Conservation (phyloP, 2,113 vertebrate species). For the Aspiorhynchus laticeps region DNA sequence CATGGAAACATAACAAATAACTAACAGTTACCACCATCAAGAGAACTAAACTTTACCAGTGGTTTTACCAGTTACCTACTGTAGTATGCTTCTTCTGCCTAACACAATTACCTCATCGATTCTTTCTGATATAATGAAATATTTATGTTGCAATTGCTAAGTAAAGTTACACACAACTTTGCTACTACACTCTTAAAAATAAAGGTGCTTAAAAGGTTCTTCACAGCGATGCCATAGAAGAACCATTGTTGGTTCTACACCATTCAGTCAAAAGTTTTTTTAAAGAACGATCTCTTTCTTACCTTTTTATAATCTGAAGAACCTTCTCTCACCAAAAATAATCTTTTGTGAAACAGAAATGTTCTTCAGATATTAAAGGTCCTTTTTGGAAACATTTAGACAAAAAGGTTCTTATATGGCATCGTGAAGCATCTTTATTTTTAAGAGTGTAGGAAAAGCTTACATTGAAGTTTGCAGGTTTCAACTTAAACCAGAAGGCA, state of each 20-base stretch:
- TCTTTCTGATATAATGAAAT: slow-evolving; percentile 7
- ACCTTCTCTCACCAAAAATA: no score
- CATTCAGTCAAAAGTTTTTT: no score
- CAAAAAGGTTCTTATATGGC: no score
- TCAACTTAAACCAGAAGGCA: slow-evolving; percentile 25
- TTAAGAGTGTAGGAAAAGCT: background rate
- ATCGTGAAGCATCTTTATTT: no score
- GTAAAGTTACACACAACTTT: background rate
- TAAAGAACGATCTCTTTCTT: no score
- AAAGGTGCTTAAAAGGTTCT: no score
- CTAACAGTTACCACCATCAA: background rate
- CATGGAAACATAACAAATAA: background rate
- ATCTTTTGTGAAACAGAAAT: no score
- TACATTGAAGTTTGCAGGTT: background rate
- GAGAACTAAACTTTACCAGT: background rate
- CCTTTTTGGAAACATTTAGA: no score
- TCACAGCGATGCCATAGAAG: no score
- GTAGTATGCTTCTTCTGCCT: background rate
- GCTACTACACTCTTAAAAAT: background rate
- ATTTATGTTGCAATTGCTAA: slow-evolving; percentile 17
- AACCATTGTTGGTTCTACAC: no score
- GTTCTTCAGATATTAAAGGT: no score
- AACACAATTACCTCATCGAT: background rate
- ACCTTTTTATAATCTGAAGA: no score
- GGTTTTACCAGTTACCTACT: background rate